These are phyloP conservation scores for Apteryx mantelli DNA, from an alignment of 2,113 vertebrate genomes.

Conservation along the genomic window DNA sequence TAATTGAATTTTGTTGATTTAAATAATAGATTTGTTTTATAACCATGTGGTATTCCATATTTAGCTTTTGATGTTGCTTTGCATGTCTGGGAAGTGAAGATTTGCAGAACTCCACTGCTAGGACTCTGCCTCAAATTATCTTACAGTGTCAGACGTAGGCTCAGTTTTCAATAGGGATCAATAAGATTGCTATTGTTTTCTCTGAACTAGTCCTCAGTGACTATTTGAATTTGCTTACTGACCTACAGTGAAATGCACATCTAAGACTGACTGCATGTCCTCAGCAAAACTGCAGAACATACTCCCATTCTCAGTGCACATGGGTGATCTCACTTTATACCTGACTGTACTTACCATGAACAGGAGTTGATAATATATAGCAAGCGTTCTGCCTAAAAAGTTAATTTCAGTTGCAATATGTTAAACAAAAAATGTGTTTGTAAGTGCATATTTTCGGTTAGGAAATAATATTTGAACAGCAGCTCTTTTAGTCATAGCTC, in stretches of 20 bases:
- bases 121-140: neutral
- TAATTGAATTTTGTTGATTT: neutral
- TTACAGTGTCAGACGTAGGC: neutral
- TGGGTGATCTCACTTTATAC: neutral
- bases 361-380: neutral
- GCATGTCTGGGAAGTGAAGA: neutral
- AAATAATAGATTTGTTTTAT: neutral
- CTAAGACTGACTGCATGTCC: neutral
- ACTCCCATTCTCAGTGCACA: neutral
- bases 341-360: neutral
- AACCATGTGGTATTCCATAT: neutral
- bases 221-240: neutral
- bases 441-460: neutral
- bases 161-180: neutral
- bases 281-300: neutral
- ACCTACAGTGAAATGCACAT: neutral
- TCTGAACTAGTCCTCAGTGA: neutral
- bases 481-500: conserved; percentile 39
- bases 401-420: neutral
- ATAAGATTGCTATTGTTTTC: neutral
- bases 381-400: neutral
- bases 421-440: conserved; percentile 12
- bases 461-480: conserved; percentile 36
- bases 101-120: neutral
- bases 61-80: neutral